Conservation (phyloP, 2,888 invertebrate species). For the Epistrophella euchroma region DNA sequence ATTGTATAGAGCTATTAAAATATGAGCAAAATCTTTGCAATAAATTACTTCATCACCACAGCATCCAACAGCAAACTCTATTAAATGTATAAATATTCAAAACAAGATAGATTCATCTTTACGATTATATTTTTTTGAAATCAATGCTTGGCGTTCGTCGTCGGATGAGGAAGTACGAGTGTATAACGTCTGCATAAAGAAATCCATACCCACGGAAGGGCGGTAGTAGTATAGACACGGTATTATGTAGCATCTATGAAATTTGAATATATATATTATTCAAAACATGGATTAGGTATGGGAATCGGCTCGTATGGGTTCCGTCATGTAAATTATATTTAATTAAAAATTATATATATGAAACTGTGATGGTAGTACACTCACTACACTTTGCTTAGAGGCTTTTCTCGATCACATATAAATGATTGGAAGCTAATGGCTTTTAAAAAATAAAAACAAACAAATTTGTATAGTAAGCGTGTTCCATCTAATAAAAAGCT, state of each 20-base stretch:
- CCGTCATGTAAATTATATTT: constrained; percentile 1
- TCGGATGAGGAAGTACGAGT: background rate
- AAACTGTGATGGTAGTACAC: background rate
- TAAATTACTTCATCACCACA: constrained; percentile 5
- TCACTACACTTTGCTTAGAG: background rate
- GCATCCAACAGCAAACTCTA: constrained; percentile 1
- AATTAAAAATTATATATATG: background rate
- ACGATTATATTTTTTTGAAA: background rate
- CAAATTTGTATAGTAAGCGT: background rate
- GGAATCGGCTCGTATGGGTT: background rate
- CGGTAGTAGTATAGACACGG: too few species aligned
- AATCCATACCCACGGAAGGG: constrained; percentile 6
- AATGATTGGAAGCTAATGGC: background rate
- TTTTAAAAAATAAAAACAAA: background rate
- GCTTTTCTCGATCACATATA: too few species aligned
- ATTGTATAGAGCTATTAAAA: background rate
- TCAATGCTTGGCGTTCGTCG: background rate
- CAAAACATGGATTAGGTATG: background rate
- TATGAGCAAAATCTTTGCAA: constrained; percentile 2
- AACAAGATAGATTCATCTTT: constrained; percentile 2
- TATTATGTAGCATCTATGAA: background rate
- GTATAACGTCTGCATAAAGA: background rate
- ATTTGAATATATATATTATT: background rate
- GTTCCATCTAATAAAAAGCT: background rate
- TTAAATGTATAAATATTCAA: background rate